phyloP scores from a whole-genome alignment of 2,113 vertebrate species.

The Furnarius figulus region DNA sequence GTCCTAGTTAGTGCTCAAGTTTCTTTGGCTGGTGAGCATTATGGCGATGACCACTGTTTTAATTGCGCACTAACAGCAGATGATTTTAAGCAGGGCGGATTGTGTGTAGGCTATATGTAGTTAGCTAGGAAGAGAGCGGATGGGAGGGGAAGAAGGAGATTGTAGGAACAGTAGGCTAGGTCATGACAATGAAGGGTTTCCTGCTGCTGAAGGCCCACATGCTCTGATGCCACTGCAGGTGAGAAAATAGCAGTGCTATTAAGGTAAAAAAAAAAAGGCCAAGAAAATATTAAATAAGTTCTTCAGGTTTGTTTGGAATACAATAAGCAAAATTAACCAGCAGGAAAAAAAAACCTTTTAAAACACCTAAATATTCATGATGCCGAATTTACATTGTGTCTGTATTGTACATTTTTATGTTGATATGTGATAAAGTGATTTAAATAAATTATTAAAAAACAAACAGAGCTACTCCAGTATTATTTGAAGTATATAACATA shows the following conservation, averaged over 20 bases:
- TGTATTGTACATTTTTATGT: conserved; percentile 27
- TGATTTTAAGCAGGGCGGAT: conserved; percentile 22
- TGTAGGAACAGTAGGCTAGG: neutral
- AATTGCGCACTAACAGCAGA: neutral
- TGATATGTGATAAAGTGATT: conserved; percentile 51
- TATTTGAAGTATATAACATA: conserved; percentile 47
- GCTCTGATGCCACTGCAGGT: neutral
- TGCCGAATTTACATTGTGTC: conserved; percentile 3
- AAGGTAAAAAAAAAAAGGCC: neutral
- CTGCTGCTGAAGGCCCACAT: neutral
- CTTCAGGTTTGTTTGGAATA: neutral
- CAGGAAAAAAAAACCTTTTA: neutral
- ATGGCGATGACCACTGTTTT: neutral
- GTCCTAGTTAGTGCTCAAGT: neutral
- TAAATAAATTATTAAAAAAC: conserved; percentile 64
- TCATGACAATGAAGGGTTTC: neutral
- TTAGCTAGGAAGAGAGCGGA: neutral
- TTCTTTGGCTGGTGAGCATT: neutral
- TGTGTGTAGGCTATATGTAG: neutral
- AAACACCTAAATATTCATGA: conserved; percentile 30
- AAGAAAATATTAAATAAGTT: neutral
- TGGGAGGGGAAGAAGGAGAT: neutral
- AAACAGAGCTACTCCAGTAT: conserved; percentile 27
- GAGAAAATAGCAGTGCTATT: neutral
- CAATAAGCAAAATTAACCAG: neutral